Evolutionary conservation across 2,888 invertebrate genomes (phyloP), one percentile per base, ranked within the genome.

Genomic region (Sarcophaga carnaria): DNA sequence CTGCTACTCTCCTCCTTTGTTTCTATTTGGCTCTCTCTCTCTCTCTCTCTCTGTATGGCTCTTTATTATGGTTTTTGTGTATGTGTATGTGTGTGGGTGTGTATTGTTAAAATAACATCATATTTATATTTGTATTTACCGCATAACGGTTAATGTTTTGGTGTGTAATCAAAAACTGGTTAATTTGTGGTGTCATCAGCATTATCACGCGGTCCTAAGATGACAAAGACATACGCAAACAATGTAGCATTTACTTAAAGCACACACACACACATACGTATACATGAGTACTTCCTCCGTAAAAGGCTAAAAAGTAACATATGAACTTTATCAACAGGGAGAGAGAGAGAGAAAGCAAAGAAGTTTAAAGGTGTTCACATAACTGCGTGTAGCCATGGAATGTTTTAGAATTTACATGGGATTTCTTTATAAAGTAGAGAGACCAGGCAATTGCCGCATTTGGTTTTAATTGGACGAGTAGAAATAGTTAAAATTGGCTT

Each of bases 101-200:
- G 11, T 63, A 1, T 25, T 63, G 63, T 63, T 63, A 22, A 22
- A 62, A 63, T n/a, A 74, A 54, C 47, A 75, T 70, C 27, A 71
- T 80, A 84, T 70, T 80, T 64, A 76, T 80, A 66, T 83, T 85
- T 80, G 60, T 80, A 80, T 77, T 80, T 25, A 72, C 80, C 86
- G 63, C 83, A 78, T 25, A 78, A 80, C 78, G 77, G 64, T 80
- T 80, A 63, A 83, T 80, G 66, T 59, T 77, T 37, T 54, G 17
- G 66, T 80, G 78, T 86, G 83, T 78, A 75, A 80, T 83, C 86
- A 74, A 83, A 83, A 81, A 54, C 67, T 86, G 71, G 85, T 85
- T 87, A 81, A 88, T 78, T 84, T 72, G 86, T 79, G 76, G 83
- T 66, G 63, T 10, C 60, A 27, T 64, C 74, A 70, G 37, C 49